Conservation (phyloP, 2,113 vertebrate species). For the Gasterosteus aculeatus region DNA sequence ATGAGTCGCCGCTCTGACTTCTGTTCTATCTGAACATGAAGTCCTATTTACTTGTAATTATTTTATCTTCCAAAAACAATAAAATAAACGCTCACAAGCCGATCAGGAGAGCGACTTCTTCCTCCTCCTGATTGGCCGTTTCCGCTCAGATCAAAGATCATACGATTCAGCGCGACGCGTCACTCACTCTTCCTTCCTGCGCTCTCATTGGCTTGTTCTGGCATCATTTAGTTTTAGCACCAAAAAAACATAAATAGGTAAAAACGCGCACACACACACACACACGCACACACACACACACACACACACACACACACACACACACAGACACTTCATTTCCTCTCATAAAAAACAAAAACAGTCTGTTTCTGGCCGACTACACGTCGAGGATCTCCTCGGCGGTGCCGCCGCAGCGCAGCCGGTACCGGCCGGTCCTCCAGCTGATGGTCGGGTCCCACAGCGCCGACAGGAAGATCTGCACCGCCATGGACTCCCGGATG, state of each 20-base stretch:
- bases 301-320: slow-evolving; percentile 17
- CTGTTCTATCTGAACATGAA: too few species aligned
- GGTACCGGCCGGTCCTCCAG: slow-evolving; percentile 96
- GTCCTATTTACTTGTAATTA: not conserved
- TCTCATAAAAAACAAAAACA: slow-evolving; percentile 41
- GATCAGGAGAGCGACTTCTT: not conserved
- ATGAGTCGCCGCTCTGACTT: too few species aligned
- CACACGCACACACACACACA: slow-evolving; percentile 10
- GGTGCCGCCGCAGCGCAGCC: slow-evolving; percentile 95
- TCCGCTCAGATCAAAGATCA: slow-evolving; percentile 24
- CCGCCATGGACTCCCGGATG: slow-evolving; percentile 98
- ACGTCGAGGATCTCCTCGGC: slow-evolving; percentile 98
- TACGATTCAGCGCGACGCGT: slow-evolving; percentile 25
- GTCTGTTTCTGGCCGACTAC: slow-evolving; percentile 67
- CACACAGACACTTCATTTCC: slow-evolving; percentile 27
- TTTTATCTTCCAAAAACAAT: not conserved
- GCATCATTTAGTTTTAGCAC: slow-evolving; percentile 60
- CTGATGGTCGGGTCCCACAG: slow-evolving; percentile 98
- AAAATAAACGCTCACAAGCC: not conserved
- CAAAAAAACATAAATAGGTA: slow-evolving; percentile 74
- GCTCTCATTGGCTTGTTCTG: slow-evolving; percentile 53
- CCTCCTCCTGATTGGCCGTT: slow-evolving; percentile 11
- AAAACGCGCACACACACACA: slow-evolving; percentile 37
- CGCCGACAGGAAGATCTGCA: slow-evolving; percentile 98
- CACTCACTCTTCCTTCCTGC: not conserved